Evolutionary conservation across 2,113 vertebrate species (phyloP), one percentile per base, ranked within the genome.

Genomic region (Peromyscus leucopus): DNA sequence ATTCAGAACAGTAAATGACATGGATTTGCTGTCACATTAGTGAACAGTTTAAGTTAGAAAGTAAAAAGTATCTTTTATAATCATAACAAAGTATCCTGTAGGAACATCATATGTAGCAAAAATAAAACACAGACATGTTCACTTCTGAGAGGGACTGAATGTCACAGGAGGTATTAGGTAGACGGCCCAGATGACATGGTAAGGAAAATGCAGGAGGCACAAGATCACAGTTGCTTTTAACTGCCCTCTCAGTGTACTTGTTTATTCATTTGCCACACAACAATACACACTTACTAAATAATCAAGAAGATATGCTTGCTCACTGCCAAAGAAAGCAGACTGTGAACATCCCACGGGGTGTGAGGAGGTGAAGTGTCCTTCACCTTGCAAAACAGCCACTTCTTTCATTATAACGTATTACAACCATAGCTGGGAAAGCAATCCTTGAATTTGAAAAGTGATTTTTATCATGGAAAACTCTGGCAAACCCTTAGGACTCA

Each of bases 41-140:
- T 95, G 21, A 97, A 89, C n/a, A 92, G 31, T 10, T 93, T 19
- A 74, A 94, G 12, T 87, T 93, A 91, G n/a, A 95, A 93, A 74
- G 65, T 75, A 92, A 65, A 85, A 75, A 55, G 48, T 89, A 90
- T 83, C 74, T 72, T 86, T 17, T 17, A 33, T 31, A 46, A 24
- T 67, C 13, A 28, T 71, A 48, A 74, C 8, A 74, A 89, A 93
- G 65, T 63, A 5, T 93, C 72, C 57, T 55, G 33, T 79, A 48
- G 17, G 71, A 26, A 91, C 1, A 89, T n/a, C 59, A 57, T 17
- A 46, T 7, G 1, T n/a, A 80, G 46, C 91, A 90, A 28, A n/a
- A n/a, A n/a, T n/a, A n/a, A n/a, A n/a, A 90, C 0, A 88, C 1
- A 22, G 42, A 84, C 93, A 65, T 19, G 71, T 59, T 80, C 80